Evolutionary conservation across 2,888 invertebrate genomes (phyloP).

Genomic region (Lutraria lutraria): DNA sequence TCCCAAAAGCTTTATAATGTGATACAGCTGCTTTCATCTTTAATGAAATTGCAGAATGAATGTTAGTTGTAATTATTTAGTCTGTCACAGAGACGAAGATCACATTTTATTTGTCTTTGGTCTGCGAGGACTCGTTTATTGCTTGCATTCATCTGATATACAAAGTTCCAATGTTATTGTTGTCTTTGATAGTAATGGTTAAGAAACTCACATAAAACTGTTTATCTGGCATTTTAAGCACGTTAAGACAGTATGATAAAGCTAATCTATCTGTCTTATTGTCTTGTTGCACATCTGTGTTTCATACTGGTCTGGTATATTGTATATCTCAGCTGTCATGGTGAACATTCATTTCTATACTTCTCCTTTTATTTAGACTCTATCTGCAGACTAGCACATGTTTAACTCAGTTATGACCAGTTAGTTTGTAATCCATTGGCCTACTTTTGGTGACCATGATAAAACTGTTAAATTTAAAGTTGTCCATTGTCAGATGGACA

Average conservation of each 20-base stretch:
- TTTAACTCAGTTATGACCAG: no score
- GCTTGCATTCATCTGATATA: background rate
- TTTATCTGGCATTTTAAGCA: constrained; percentile 1
- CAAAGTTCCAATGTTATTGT: constrained; percentile 1
- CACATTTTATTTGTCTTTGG: no score
- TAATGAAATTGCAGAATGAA: background rate
- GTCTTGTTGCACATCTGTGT: constrained; percentile 14
- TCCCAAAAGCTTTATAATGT: background rate
- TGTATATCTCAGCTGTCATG: background rate
- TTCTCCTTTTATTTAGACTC: no score
- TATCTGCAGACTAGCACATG: no score
- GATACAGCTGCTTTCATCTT: background rate
- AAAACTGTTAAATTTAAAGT: no score
- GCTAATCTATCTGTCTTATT: background rate
- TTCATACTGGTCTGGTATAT: background rate
- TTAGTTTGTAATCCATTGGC: no score
- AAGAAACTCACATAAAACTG: background rate
- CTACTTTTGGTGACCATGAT: no score
- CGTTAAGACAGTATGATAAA: background rate
- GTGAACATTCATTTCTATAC: background rate
- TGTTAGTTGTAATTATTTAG: background rate
- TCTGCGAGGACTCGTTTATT: no score
- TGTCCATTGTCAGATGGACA: no score
- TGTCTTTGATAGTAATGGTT: background rate
- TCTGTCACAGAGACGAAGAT: background rate